A percentile compares a stretch with the other conserved stretches of the same genome.
phyloP scores from a whole-genome alignment of 2,113 vertebrate genomes.

The Chlorodrepanis virens region DNA sequence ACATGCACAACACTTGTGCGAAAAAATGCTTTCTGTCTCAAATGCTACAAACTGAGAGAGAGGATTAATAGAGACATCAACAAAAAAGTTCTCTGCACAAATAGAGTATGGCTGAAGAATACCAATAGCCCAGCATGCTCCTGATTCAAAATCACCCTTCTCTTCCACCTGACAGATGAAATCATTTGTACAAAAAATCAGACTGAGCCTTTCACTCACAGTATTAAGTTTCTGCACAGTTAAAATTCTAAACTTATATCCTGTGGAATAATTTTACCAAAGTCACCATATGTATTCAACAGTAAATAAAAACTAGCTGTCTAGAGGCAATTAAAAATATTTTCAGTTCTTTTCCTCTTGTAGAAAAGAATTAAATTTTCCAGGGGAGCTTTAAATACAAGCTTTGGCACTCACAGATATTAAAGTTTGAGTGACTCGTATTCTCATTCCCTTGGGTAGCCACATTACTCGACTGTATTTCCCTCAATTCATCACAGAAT shows the following conservation, averaged over 20 bases:
- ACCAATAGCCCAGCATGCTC: not conserved
- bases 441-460: not conserved
- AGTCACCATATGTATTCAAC: not conserved
- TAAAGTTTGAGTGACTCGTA: conserved; percentile 31
- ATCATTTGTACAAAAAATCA: not conserved
- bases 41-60: not conserved
- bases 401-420: not conserved
- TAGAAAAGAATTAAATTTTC: not conserved
- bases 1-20: not conserved
- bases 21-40: conserved; percentile 22
- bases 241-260: not conserved
- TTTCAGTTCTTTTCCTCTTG: not conserved
- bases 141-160: not conserved
- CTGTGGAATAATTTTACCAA: not conserved
- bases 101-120: not conserved
- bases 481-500: conserved; percentile 10
- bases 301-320: not conserved
- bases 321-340: conserved; percentile 27
- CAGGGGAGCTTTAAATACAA: not conserved
- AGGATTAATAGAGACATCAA: conserved; percentile 21
- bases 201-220: not conserved
- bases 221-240: not conserved
- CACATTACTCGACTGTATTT: conserved; percentile 5
- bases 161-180: not conserved
- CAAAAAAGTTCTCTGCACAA: not conserved